Base-by-base conservation (phyloP, 2,113 vertebrate species). In the Cathartes aura region DNA sequence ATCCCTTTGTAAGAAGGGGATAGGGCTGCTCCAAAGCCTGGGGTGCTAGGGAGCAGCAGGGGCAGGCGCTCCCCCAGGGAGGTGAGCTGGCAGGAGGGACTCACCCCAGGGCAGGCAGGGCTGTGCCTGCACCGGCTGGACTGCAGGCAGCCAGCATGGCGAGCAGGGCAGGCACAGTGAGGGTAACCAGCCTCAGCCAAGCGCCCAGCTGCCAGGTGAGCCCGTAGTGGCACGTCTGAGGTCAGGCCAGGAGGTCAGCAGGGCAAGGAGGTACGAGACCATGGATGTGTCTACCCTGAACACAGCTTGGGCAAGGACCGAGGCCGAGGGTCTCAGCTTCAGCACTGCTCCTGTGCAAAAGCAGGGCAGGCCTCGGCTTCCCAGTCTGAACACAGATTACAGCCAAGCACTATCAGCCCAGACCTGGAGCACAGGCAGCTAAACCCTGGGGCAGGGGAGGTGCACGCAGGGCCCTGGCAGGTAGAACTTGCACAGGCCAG, bases 11-110 rank as follows among this genome's bases (percentile, higher is more conserved):
- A n/a, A 64, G 75, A 52, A 63, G n/a, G 32, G 27, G 40, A 21
- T 15, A 27, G 32, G 40, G 50, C 64, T 78, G 26, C 11, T 59
- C 5, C 0, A 1, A 66, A 55, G 12, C 23, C n/a, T 11, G 1
- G 18, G 8, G 6, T 84, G 58, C 14, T 45, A 21, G 50, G 50
- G 26, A 38, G 27, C 73, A 78, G 58, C 59, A 80, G 75, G 56
- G 9, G 36, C 3, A 4, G 52, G 27, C 3, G 5, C 38, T 60
- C 0, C 3, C 27, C 0, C 0, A 0, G n/a, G 22, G 13, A 32
- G 40, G 5, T 1, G 20, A 74, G 50, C 68, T 73, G 71, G 70
- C 82, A 30, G 23, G 6, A 0, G 26, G 62, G 50, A 26, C 29
- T 36, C 24, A 3, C 20, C 5, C 6, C 42, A 9, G 26, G 53